Evolutionary conservation across 2,797 vertebrate genomes (phyloP).

Genomic region (Salarias fasciatus): DNA sequence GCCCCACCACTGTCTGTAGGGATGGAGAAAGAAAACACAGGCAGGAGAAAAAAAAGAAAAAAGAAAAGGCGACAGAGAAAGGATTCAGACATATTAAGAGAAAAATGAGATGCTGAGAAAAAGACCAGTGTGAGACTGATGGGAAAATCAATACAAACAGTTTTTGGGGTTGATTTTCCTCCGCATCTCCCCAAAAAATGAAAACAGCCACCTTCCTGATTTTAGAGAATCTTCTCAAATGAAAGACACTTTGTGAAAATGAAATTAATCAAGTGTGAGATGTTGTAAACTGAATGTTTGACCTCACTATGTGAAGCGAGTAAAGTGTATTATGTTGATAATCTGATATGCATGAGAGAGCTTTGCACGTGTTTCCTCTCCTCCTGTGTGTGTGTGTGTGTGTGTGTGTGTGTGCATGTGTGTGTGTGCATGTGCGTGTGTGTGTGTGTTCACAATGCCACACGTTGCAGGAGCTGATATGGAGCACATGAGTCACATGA

Average conservation of each 20-base stretch:
- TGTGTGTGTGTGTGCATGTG: not conserved
- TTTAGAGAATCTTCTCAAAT: constrained; percentile 14
- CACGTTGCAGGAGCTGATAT: not conserved
- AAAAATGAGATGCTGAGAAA: not conserved
- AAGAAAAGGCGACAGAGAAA: constrained; percentile 3
- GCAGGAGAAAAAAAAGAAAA: constrained; percentile 12
- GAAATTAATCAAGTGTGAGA: not conserved
- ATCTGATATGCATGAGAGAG: constrained; percentile 26
- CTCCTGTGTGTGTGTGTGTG: not conserved
- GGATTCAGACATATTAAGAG: not conserved
- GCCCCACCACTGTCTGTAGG: constrained; percentile 59
- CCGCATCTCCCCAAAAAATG: too few relatives aligned
- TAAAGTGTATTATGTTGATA: constrained; percentile 14
- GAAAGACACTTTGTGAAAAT: constrained; percentile 1
- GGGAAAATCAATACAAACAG: not conserved
- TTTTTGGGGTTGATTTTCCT: too few relatives aligned
- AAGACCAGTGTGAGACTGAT: not conserved
- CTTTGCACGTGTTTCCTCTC: constrained; percentile 17
- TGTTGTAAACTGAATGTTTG: constrained; percentile 24
- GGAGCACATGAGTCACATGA: constrained; percentile 8
- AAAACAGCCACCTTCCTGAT: not conserved
- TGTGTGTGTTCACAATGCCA: not conserved
- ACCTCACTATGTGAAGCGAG: constrained; percentile 3
- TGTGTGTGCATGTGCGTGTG: not conserved
- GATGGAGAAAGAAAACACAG: constrained; percentile 59